phyloP scores from a whole-genome alignment of 2,888 invertebrate species.

The Lymantria monacha region DNA sequence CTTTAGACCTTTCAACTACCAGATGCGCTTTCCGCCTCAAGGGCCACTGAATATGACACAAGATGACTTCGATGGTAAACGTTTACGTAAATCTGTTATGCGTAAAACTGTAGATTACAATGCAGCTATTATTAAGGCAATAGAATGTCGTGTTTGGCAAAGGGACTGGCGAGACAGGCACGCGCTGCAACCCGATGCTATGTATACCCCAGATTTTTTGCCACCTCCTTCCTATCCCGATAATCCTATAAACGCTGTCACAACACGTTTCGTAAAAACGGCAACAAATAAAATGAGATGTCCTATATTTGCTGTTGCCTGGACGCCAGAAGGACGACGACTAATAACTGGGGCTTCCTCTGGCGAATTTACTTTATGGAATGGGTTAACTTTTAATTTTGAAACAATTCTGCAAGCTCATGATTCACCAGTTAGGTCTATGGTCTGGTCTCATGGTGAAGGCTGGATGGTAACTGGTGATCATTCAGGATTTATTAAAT shows the following conservation, averaged over 20 bases:
- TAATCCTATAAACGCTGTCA: conserved; percentile 98
- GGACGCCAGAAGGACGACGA: conserved; percentile 99
- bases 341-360: conserved; percentile 99
- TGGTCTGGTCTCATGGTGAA: conserved; percentile 99
- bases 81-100: conserved; percentile 97
- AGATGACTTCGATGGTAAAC: conserved; percentile 97
- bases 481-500: conserved; percentile 99
- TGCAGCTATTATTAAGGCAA: conserved; percentile 94
- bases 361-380: conserved; percentile 99
- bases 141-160: conserved; percentile 98
- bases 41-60: conserved; percentile 87
- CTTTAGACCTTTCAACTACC: conserved; percentile 76
- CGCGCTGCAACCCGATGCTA: conserved; percentile 96
- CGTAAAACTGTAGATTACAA: conserved; percentile 99
- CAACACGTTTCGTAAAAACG: conserved; percentile 97
- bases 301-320: conserved; percentile 99
- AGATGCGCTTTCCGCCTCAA: conserved; percentile 77
- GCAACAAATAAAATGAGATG: conserved; percentile 99
- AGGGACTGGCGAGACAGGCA: conserved; percentile 94
- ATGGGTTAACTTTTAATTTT: conserved; percentile 99
- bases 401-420: conserved; percentile 99
- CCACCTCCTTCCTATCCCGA: conserved; percentile 97
- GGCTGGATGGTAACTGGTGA: conserved; percentile 99
- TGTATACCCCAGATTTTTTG: conserved; percentile 95
- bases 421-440: conserved; percentile 98